These are phyloP conservation scores for Mesorhabditis sp. DNA, from an alignment of 2,888 invertebrate genomes.

Conservation along the genomic window DNA sequence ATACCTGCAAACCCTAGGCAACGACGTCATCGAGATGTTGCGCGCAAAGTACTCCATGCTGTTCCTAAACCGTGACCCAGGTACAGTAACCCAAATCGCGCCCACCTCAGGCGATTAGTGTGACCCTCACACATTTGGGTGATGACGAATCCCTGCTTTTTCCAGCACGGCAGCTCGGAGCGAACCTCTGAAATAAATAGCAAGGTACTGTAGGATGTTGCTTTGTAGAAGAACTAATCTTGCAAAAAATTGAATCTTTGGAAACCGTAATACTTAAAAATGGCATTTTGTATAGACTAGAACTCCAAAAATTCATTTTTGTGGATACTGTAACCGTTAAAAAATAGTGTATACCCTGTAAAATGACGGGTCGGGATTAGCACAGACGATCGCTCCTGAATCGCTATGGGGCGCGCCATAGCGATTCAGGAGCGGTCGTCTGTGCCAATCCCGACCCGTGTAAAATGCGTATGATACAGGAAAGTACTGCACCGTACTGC, in stretches of 20 bases:
- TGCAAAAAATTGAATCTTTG: no score
- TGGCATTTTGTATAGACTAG: no score
- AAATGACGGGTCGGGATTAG: no score
- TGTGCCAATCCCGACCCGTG: no score
- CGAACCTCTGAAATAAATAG: conserved; percentile 22
- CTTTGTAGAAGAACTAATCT: no score
- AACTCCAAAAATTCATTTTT: not conserved
- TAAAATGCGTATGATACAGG: no score
- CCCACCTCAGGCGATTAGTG: not conserved
- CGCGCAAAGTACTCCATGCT: conserved; percentile 2
- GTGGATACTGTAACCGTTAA: not conserved
- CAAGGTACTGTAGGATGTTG: no score
- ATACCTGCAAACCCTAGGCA: conserved; percentile 5
- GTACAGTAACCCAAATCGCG: not conserved
- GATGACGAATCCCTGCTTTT: conserved; percentile 21
- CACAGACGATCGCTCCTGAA: no score
- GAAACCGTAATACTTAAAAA: no score
- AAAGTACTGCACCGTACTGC: no score
- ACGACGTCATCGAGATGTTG: not conserved
- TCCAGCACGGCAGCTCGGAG: conserved; percentile 36
- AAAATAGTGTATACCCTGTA: not conserved
- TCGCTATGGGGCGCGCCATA: no score
- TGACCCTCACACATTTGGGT: not conserved
- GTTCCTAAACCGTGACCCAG: not conserved
- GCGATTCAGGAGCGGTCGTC: no score